Evolutionary conservation across 2,888 invertebrate species (phyloP), one percentile per base, ranked within the genome.

Genomic region (Andrena fulva): DNA sequence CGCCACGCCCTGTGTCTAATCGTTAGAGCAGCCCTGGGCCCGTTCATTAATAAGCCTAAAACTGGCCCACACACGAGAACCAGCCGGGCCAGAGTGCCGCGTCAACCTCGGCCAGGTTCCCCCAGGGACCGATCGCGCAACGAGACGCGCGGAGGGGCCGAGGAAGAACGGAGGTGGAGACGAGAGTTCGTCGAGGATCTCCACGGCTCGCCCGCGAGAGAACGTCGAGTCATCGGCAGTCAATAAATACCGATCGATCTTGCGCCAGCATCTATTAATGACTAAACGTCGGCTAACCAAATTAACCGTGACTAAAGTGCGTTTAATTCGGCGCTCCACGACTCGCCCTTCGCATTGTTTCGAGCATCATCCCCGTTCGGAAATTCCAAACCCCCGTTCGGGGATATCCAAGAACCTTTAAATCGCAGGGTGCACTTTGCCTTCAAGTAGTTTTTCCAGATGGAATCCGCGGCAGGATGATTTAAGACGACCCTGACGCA

Each of bases 181-280:
- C 72, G 80, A 81, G 63, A 82, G 80, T 80, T 69, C 78, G 62
- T 80, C 79, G 87, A 85, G 75, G 77, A 78, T 84, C 76, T 42
- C 24, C 72, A 70, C 67, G 29, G 67, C 50, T 76, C 42, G 70
- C 35, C 64, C 70, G 76, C 56, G 79, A 84, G 90, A 91, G 92
- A 89, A 33, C 85, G 93, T 91, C 91, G 92, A 93, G 90, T 94
- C 94, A 94, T 92, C 89, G 91, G 76, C 89, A 84, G 89, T 93
- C 92, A 91, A 94, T 94, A 94, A 93, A 92, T 92, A 92, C 90
- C 92, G 91, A 93, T 93, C 93, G 92, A 92, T 92, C 91, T 87
- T 84, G 79, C 85, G 84, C 88, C 88, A 81, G 85, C 82, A 82
- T 89, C 89, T 88, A 89, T 91, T 91, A 89, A 91, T 89, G 91